Conservation (phyloP, 2,888 invertebrate genomes). For the Andrena bicolor region DNA sequence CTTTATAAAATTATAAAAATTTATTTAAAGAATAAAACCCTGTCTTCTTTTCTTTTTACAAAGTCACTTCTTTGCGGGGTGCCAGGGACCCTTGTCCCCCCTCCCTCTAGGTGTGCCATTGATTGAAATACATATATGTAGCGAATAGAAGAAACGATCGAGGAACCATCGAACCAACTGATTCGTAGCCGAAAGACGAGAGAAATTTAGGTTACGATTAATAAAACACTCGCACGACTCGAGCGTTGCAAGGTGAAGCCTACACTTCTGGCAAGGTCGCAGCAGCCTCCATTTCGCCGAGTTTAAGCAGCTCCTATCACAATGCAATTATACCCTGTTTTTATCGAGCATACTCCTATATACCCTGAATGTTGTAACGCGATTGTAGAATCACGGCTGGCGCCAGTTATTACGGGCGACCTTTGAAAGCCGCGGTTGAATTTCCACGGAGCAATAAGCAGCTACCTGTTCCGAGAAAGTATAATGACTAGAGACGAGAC, state of each 20-base stretch:
- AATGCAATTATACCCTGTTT: neutral
- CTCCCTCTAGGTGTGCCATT: no score
- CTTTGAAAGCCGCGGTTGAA: constrained; percentile 20
- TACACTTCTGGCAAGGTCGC: constrained; percentile 33
- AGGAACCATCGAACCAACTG: neutral
- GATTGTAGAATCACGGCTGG: neutral
- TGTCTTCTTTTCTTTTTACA: no score
- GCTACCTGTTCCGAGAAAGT: constrained; percentile 43
- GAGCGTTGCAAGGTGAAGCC: constrained; percentile 25
- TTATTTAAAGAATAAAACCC: no score
- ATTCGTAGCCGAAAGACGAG: constrained; percentile 2
- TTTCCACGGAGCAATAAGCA: neutral
- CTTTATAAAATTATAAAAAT: no score
- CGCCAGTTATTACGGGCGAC: constrained; percentile 17
- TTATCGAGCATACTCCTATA: neutral
- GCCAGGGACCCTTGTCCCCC: no score
- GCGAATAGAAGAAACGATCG: no score
- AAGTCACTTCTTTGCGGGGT: no score
- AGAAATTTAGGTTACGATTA: constrained; percentile 58
- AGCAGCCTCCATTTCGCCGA: neutral
- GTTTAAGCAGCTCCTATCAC: neutral
- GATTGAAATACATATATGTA: no score
- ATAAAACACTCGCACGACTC: constrained; percentile 26
- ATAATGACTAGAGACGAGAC: constrained; percentile 12
- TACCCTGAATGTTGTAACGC: neutral